phyloP scores from a whole-genome alignment of 2,797 vertebrate genomes.

The Petrocephalus schoutedeni region DNA sequence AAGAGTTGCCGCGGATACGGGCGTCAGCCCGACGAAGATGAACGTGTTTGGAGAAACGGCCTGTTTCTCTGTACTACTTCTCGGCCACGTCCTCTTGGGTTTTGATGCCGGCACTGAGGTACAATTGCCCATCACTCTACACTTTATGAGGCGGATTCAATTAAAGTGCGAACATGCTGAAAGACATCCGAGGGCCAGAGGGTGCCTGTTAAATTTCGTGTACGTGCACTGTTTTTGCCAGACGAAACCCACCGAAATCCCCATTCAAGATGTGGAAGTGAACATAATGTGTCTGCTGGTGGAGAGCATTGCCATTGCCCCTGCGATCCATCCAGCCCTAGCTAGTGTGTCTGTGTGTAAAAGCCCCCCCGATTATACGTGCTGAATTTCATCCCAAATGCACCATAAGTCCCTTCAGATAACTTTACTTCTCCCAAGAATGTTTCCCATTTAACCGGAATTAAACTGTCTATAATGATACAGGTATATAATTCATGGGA shows the following conservation, averaged over 20 bases:
- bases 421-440: neutral
- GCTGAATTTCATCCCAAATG: neutral
- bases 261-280: neutral
- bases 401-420: conserved; percentile 6
- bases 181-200: neutral
- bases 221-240: neutral
- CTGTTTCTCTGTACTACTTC: neutral
- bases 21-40: neutral
- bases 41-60: neutral
- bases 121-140: neutral
- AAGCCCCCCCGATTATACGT: neutral
- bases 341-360: neutral
- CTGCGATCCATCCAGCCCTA: neutral
- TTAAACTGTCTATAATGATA: neutral
- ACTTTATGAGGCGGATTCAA: conserved; percentile 3
- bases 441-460: neutral
- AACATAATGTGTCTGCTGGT: neutral
- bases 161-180: neutral
- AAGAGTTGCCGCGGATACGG: neutral
- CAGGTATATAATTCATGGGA: neutral
- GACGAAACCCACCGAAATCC: neutral
- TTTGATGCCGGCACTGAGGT: neutral
- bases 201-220: neutral
- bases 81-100: neutral
- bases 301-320: neutral